Conservation (phyloP, 2,797 vertebrate species). For the Intellagama lesueurii region DNA sequence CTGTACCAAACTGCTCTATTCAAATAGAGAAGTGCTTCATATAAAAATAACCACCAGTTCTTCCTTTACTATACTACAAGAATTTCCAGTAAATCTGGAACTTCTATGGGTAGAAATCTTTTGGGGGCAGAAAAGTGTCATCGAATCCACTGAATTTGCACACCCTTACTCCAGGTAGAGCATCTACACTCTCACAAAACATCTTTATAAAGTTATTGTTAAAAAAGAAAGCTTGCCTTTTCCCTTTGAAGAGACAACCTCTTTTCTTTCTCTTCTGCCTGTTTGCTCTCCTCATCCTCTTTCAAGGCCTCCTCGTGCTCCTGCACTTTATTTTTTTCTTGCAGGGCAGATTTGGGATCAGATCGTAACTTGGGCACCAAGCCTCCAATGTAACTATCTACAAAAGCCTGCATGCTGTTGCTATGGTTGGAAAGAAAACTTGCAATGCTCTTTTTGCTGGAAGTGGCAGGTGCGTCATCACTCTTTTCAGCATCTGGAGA, state of each 20-base stretch:
- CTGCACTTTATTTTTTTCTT: conserved; percentile 73
- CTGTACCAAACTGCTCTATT: neutral
- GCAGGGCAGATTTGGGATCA: conserved; percentile 79
- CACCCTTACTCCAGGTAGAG: too few relatives aligned
- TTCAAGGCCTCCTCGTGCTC: conserved; percentile 69
- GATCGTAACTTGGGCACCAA: conserved; percentile 89
- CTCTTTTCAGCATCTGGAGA: conserved; percentile 50
- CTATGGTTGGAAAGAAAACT: conserved; percentile 90
- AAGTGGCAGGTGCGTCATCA: conserved; percentile 59
- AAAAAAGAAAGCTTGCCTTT: conserved; percentile 82
- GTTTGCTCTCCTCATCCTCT: conserved; percentile 80
- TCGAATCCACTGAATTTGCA: too few relatives aligned
- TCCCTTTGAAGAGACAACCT: conserved; percentile 90
- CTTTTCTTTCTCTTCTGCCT: conserved; percentile 87
- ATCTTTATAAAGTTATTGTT: neutral
- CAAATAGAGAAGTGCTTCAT: conserved; percentile 7
- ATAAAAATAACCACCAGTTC: neutral
- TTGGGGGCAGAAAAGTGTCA: too few relatives aligned
- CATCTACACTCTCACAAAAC: neutral
- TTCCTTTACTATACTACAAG: neutral
- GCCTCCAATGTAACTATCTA: conserved; percentile 91
- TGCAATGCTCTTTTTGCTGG: conserved; percentile 87
- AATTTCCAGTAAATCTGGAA: neutral
- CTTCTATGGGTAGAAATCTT: too few relatives aligned
- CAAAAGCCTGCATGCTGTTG: conserved; percentile 92